Conservation (phyloP, 1,140 invertebrate genomes). For the Rhopalosiphum maidis region DNA sequence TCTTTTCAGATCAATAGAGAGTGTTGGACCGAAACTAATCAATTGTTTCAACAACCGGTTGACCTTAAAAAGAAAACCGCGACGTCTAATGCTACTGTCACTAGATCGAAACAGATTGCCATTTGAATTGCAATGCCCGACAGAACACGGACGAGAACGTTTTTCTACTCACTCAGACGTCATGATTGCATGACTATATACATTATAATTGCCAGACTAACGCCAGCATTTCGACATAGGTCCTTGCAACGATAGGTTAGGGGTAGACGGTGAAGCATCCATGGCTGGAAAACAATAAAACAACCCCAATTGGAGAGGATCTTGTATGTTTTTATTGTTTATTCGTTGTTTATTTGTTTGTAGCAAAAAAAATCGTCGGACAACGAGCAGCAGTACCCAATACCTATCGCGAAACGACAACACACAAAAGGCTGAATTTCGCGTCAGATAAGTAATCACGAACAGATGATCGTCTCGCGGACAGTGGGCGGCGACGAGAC, state of each 20-base stretch:
- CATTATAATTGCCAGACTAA: not conserved
- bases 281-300: not conserved
- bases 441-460: constrained; percentile 55
- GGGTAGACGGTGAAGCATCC: not conserved
- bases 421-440: constrained; percentile 44
- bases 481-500: not conserved
- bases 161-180: constrained; percentile 20
- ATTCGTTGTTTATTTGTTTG: not conserved
- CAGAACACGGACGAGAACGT: not conserved
- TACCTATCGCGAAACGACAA: constrained; percentile 13
- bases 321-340: not conserved
- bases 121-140: not conserved
- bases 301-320: not conserved
- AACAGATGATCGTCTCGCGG: constrained; percentile 29
- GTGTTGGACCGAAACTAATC: constrained; percentile 21
- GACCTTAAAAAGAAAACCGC: constrained; percentile 43
- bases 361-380: not conserved
- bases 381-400: not conserved
- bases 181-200: constrained; percentile 33
- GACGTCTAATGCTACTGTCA: not conserved
- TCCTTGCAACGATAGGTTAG: not conserved
- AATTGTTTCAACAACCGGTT: constrained; percentile 48
- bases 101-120: not conserved
- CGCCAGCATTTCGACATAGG: not conserved
- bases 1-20: constrained; percentile 22